Conservation (phyloP, 2,113 vertebrate species). For the Nipponia nippon region DNA sequence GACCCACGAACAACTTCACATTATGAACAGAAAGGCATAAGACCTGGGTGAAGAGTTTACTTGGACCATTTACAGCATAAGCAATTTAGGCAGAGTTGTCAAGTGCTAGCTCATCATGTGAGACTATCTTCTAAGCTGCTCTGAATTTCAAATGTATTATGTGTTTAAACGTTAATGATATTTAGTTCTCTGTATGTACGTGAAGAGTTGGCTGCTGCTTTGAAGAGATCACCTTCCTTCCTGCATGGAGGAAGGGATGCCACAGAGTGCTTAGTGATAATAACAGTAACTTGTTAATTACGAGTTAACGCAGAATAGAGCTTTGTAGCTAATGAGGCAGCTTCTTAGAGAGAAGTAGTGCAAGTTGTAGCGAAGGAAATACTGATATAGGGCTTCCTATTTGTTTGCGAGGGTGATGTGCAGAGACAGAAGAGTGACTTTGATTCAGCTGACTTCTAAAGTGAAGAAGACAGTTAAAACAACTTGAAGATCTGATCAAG, state of each 20-base stretch:
- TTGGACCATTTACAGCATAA: background rate
- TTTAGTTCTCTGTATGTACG: background rate
- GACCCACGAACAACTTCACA: background rate
- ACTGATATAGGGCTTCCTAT: background rate
- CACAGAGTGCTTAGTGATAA: background rate
- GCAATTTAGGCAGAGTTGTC: background rate
- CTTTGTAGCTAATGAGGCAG: background rate
- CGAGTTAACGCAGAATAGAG: background rate
- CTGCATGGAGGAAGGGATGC: background rate
- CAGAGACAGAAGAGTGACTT: background rate
- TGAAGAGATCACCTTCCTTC: background rate
- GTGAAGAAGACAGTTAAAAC: background rate
- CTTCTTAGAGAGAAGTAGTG: background rate
- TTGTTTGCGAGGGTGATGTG: background rate
- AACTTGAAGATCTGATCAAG: background rate
- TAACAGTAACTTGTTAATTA: background rate
- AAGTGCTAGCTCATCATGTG: background rate
- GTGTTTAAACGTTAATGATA: constrained; percentile 10
- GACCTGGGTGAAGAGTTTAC: constrained; percentile 1
- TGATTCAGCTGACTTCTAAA: background rate
- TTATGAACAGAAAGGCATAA: background rate
- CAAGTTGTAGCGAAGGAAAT: background rate
- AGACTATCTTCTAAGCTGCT: background rate
- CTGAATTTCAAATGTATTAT: background rate
- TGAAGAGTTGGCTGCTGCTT: background rate